Evolutionary conservation across 37 sponge, comb jelly and placozoan species (phyloP), one percentile per base, ranked within the genome.

Genomic region (Beroe ovata): DNA sequence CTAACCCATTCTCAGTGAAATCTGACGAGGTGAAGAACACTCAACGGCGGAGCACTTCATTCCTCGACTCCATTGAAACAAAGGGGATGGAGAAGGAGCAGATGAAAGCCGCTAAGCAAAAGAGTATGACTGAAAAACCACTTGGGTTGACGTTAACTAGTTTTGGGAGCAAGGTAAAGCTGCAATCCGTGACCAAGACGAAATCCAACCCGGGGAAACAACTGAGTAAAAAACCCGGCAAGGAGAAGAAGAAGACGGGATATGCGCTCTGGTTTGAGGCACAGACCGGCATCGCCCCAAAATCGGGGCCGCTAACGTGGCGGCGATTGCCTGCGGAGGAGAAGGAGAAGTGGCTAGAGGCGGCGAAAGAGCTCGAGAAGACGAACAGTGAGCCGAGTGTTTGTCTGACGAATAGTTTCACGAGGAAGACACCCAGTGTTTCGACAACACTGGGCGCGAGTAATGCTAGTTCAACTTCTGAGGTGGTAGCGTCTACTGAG

Each of bases 301-400:
- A 77, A 40, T 1, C 84, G 1, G 84, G 84, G 1, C 84, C 84
- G 1, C 54, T 77, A 1, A 77, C 26, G 38, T 77, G 84, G 84
- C 39, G 84, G 22, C 84, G 33, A 6, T 42, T 77, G 4, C 38
- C 84, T n/a, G 11, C 42, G 8, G 84, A 77, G 26, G 84, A 77
- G 84, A 77, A 77, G 23, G 54, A 77, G 8, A 77, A 77, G 54
- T 77, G 84, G 84, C 23, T 77, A 26, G 84, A 77, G 84, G 38
- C 35, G 54, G 84, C 84, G 2, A 77, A 77, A 40, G 38, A 39
- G 20, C 41, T 42, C 2, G 69, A 66, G 2, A 66, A 66, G 2
- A 66, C 29, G 33, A 30, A 0, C 35, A 35, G 18, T n/a, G 54
- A 77, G 28, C 84, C 84, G 26, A 22, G 22, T 21, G 84, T 42